Evolutionary conservation across 2,888 invertebrate species (phyloP).

Genomic region (Dryadula phaetusa): DNA sequence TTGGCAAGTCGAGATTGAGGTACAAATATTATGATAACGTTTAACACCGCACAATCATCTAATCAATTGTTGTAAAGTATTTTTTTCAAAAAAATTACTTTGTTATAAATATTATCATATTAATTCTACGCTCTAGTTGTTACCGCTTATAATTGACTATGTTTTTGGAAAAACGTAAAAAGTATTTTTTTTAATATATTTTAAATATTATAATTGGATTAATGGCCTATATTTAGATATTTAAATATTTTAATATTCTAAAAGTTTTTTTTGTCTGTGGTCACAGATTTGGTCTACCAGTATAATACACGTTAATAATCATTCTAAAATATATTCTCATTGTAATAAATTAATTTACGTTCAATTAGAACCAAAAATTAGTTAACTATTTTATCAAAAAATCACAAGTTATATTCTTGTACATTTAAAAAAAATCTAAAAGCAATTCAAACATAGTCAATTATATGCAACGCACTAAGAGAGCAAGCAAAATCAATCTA

Average conservation of each 20-base stretch:
- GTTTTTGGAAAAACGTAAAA: background rate
- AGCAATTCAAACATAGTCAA: background rate
- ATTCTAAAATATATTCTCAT: too few relatives aligned
- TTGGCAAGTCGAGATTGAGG: slow-evolving; percentile 68
- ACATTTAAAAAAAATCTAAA: background rate
- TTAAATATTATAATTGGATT: too few relatives aligned
- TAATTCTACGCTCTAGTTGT: slow-evolving; percentile 19
- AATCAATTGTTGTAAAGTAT: background rate
- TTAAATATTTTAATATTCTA: too few relatives aligned
- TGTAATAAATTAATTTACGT: too few relatives aligned
- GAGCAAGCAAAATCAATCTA: slow-evolving; percentile 37
- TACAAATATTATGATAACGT: slow-evolving; percentile 54
- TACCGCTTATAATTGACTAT: slow-evolving; percentile 23
- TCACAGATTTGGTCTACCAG: too few relatives aligned
- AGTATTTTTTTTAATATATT: too few relatives aligned
- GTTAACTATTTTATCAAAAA: too few relatives aligned
- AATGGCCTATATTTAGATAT: too few relatives aligned
- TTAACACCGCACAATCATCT: slow-evolving; percentile 12
- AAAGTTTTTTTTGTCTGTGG: too few relatives aligned
- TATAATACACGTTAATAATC: too few relatives aligned
- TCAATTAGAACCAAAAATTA: too few relatives aligned
- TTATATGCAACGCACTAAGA: background rate
- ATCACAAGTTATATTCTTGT: too few relatives aligned
- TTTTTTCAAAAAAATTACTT: slow-evolving; percentile 18
- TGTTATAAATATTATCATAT: slow-evolving; percentile 34